Base-by-base conservation (phyloP, 2,888 invertebrate genomes). In the Sesia apiformis region DNA sequence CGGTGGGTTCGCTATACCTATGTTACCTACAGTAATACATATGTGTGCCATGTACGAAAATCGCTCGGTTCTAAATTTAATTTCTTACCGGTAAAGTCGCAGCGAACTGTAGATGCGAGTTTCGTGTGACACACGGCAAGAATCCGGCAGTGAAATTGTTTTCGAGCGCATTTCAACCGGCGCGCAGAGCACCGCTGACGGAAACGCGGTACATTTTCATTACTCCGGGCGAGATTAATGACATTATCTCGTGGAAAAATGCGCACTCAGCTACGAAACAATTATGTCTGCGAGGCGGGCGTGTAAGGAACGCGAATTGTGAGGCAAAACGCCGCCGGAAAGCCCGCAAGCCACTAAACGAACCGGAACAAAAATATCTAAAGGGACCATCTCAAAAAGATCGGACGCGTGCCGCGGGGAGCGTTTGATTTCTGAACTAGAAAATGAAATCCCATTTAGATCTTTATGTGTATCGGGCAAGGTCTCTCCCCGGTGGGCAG, bases 391-490 rank as follows among this genome's bases (percentile, higher is more conserved):
- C 63, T 57, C 63, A 72, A 66, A 72, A 74, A 72, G 74, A 74
- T 71, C 65, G 76, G 67, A 64, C 67, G 59, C 60, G 64, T 65
- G 69, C 73, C 78, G 63, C 67, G 67, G 72, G 81, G 76, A 76
- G 60, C 78, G 74, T 84, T 84, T 86, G 84, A 84, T 78, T 81
- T 70, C 74, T 83, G 78, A 80, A 86, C 81, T 85, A 87, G 86
- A 86, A 87, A 86, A 87, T 84, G 77, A 81, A 86, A 84, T 78
- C 77, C 76, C 75, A 79, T 84, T 82, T 81, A 82, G 77, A 74
- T 72, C 68, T 63, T 64, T 65, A 63, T 69, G 71, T 69, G 73
- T 67, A 66, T 62, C 53, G 55, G 65, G 67, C 65, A 69, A 65
- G 64, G 61, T 60, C 58, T 55, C 58, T 77, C 80, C 82, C 74